phyloP scores from a whole-genome alignment of 2,113 vertebrate species.

The Sceloporus tristichus region DNA sequence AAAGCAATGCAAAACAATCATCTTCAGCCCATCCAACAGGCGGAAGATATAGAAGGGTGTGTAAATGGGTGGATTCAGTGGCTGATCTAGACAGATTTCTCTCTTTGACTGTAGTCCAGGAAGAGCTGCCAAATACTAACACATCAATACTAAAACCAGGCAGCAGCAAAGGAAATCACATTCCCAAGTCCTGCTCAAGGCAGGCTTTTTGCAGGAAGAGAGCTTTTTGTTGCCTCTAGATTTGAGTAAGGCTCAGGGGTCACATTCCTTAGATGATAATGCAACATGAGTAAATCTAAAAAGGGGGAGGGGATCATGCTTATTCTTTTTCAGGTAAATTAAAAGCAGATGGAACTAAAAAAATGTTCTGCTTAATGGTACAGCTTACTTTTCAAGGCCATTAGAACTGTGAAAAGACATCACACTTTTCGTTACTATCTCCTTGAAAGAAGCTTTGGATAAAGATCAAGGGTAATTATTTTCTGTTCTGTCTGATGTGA shows the following conservation, averaged over 20 bases:
- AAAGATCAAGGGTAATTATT: constrained; percentile 36
- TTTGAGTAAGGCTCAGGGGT: background rate
- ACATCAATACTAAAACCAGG: constrained; percentile 63
- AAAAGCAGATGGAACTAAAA: constrained; percentile 45
- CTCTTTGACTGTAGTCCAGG: constrained; percentile 62
- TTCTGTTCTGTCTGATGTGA: background rate
- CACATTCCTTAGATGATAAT: constrained; percentile 46
- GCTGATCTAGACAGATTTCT: constrained; percentile 56
- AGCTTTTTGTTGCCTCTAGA: background rate
- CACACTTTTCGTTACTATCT: background rate
- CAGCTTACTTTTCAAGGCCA: background rate
- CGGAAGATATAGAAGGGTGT: constrained; percentile 36
- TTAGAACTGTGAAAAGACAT: background rate
- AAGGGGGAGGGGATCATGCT: background rate
- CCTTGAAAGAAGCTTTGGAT: background rate
- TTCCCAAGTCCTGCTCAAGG: constrained; percentile 31
- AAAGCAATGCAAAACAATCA: constrained; percentile 35
- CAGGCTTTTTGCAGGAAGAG: constrained; percentile 46
- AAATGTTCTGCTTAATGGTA: background rate
- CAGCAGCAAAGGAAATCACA: constrained; percentile 64
- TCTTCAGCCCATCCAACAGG: constrained; percentile 54
- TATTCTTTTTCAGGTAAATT: constrained; percentile 40
- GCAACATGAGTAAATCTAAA: background rate
- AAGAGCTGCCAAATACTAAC: constrained; percentile 60
- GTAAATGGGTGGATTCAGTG: constrained; percentile 39